A percentile compares a stretch with the other conserved stretches of the same genome.
phyloP scores from a whole-genome alignment of 2,797 vertebrate genomes.

The Gymnoscopelus braueri region DNA sequence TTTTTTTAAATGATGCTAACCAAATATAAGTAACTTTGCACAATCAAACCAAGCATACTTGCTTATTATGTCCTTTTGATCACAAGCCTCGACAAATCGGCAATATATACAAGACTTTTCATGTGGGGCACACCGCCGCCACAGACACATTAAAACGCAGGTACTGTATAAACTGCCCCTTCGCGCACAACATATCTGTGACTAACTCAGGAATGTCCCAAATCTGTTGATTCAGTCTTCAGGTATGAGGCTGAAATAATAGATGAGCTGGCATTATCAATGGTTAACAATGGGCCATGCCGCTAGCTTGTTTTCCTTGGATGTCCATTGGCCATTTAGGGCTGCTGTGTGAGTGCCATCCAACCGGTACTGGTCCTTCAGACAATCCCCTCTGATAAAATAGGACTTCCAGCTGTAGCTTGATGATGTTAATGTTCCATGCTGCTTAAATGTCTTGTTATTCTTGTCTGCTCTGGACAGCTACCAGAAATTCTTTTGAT shows the following conservation, averaged over 20 bases:
- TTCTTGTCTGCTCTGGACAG: slow-evolving; percentile 15
- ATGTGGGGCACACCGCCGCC: too few relatives aligned
- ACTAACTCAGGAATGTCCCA: slow-evolving; percentile 27
- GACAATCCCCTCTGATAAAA: slow-evolving; percentile 25
- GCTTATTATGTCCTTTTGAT: too few relatives aligned
- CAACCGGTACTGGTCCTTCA: slow-evolving; percentile 4
- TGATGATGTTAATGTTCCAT: slow-evolving; percentile 27
- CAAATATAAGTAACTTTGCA: too few relatives aligned
- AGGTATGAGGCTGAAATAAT: slow-evolving; percentile 49
- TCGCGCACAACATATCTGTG: neutral
- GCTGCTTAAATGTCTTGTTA: slow-evolving; percentile 8
- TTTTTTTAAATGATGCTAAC: too few relatives aligned
- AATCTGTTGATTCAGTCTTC: slow-evolving; percentile 41
- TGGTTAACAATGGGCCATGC: slow-evolving; percentile 25
- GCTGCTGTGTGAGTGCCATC: neutral
- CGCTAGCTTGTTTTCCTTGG: slow-evolving; percentile 18
- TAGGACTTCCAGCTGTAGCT: neutral
- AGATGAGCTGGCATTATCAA: slow-evolving; percentile 28
- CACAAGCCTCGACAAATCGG: too few relatives aligned
- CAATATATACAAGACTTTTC: too few relatives aligned
- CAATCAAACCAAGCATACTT: too few relatives aligned
- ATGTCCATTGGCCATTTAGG: neutral
- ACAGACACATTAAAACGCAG: too few relatives aligned
- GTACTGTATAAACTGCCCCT: too few relatives aligned
- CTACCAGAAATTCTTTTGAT: slow-evolving; percentile 12